Base-by-base conservation (phyloP, 2,113 vertebrate species). In the Myotis brandtii region DNA sequence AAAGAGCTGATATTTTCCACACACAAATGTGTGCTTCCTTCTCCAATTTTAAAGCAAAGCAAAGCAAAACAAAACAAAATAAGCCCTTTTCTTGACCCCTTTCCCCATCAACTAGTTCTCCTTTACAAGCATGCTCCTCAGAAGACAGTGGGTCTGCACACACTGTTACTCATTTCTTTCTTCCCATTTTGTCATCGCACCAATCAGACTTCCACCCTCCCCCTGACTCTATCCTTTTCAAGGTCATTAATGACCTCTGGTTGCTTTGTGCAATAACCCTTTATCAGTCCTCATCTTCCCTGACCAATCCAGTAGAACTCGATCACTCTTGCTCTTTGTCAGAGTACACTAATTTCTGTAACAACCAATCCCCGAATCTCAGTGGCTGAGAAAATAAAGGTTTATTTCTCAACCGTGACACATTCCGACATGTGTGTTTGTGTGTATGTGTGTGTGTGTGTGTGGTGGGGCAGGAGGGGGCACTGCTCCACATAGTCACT, bases 1-100 rank as follows among this genome's bases (percentile, higher is more conserved):
- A 96, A 79, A 72, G 64, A 91, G 54, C 69, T 94, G 87, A 70
- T 12, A 37, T 87, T 87, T 91, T 40, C 70, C 59, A 89, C 64
- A 80, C 89, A 87, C 6, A 89, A 83, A 73, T 17, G n/a, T 54
- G 34, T n/a, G 56, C 73, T 88, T 37, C 69, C 23, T 91, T 93
- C 70, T 82, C 48, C 48, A 20, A 9, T 70, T 50, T 88, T 50
- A 76, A 88, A 80, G 37, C 16, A 76, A 76, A 81, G 13, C 9
- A 50, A 50, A 76, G 18, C 20, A 14, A 79, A 54, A 14, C 21
- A 67, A 62, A 56, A 70, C 43, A 21, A 20, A 37, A 37, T 34
- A 69, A 34, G 34, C 10, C 9, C 18, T 67, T 72, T 21, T 62
- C n/a, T 67, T 13, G 37, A 46, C 10, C 34, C 32, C 34, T 59